Conservation (phyloP, 1,140 invertebrate genomes). For the Leptestheria dahalacensis region DNA sequence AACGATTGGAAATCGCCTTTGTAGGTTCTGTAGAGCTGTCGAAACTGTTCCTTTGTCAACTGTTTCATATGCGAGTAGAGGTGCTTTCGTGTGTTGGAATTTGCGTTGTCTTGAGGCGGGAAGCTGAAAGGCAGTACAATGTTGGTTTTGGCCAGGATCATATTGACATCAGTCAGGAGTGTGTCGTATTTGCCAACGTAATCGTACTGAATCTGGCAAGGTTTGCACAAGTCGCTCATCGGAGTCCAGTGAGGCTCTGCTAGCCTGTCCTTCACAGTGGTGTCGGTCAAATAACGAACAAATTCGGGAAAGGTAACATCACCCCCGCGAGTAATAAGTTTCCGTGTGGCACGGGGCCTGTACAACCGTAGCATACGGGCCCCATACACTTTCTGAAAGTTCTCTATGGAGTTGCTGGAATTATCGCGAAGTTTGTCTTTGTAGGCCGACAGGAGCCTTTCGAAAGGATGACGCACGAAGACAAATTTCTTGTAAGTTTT, state of each 20-base stretch:
- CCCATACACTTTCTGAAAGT: constrained; percentile 65
- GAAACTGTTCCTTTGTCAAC: constrained; percentile 27
- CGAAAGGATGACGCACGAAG: constrained; percentile 80
- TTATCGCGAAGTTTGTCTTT: constrained; percentile 70
- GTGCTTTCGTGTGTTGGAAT: neutral
- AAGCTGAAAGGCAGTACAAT: constrained; percentile 40
- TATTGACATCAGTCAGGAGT: constrained; percentile 47
- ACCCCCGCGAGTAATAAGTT: constrained; percentile 52
- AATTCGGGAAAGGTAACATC: constrained; percentile 82
- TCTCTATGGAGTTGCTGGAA: constrained; percentile 42
- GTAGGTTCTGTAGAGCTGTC: constrained; percentile 54
- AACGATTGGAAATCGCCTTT: constrained; percentile 63
- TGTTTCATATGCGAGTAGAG: neutral
- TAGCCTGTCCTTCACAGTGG: constrained; percentile 32
- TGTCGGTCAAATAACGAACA: constrained; percentile 56
- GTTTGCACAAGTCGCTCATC: constrained; percentile 63
- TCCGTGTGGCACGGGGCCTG: constrained; percentile 47
- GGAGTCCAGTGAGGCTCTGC: constrained; percentile 82
- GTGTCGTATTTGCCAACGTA: constrained; percentile 65
- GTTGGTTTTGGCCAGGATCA: constrained; percentile 46
- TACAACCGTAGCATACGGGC: constrained; percentile 60
- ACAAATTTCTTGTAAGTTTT: constrained; percentile 63
- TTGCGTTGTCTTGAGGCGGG: constrained; percentile 28
- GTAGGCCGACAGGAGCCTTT: constrained; percentile 75
- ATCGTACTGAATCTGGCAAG: constrained; percentile 75